Conservation (phyloP, 1,140 invertebrate genomes). For the Pogonognathellus flavescens region DNA sequence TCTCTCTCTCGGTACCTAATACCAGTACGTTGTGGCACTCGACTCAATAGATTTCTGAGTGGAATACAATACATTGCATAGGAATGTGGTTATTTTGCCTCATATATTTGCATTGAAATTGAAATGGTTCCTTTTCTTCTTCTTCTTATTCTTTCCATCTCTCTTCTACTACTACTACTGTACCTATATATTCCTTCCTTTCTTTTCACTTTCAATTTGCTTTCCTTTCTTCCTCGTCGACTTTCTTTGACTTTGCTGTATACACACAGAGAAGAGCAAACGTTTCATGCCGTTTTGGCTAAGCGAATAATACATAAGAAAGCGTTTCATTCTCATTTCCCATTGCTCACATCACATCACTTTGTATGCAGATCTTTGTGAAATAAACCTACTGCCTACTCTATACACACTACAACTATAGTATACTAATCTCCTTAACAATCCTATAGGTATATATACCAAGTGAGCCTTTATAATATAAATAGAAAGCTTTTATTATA, state of each 20-base stretch:
- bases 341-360: slow-evolving; percentile 3
- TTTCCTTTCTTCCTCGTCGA: neutral
- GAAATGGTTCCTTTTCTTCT: slow-evolving; percentile 45
- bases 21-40: neutral
- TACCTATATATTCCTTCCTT: neutral
- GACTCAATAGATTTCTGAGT: slow-evolving; percentile 42
- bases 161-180: too few relatives aligned
- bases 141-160: neutral
- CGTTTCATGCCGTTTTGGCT: neutral
- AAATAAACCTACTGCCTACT: neutral
- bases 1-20: too few relatives aligned
- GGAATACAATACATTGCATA: slow-evolving; percentile 49
- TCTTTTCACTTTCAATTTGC: slow-evolving; percentile 8
- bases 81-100: slow-evolving; percentile 44
- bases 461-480: too few relatives aligned
- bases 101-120: slow-evolving; percentile 63
- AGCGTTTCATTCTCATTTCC: slow-evolving; percentile 29
- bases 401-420: neutral
- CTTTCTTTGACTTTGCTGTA: slow-evolving; percentile 23
- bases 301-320: neutral
- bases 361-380: slow-evolving; percentile 8
- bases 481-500: slow-evolving; percentile 20
- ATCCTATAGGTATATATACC: too few relatives aligned
- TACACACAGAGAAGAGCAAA: neutral
- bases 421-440: too few relatives aligned